Conservation (phyloP, 2,888 invertebrate genomes). For the Pelosia muscerda region DNA sequence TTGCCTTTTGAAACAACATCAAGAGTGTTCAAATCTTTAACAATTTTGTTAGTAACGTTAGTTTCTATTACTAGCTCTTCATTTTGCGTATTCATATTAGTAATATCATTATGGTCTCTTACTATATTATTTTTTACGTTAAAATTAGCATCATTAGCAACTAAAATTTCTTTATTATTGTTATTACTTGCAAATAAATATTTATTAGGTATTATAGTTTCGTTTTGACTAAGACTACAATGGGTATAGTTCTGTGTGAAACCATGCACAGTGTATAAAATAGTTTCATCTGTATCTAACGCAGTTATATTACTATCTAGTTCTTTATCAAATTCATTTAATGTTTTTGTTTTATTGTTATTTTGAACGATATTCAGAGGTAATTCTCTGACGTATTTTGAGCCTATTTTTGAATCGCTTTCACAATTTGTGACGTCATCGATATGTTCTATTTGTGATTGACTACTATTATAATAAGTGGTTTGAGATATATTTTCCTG, state of each 20-base stretch:
- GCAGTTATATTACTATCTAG: background rate
- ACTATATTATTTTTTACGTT: background rate
- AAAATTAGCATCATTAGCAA: background rate
- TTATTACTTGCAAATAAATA: constrained; percentile 43
- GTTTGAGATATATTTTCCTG: constrained; percentile 29
- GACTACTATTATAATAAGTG: constrained; percentile 24
- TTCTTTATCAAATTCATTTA: background rate
- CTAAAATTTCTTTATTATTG: constrained; percentile 10
- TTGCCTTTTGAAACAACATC: background rate
- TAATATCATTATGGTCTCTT: background rate
- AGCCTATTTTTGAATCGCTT: background rate
- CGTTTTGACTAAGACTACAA: constrained; percentile 63
- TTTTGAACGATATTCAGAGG: background rate
- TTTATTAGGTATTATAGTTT: constrained; percentile 51
- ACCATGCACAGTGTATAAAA: constrained; percentile 49
- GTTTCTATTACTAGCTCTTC: background rate
- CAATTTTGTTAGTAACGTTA: background rate
- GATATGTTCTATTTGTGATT: background rate
- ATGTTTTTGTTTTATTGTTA: background rate
- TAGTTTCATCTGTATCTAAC: constrained; percentile 49
- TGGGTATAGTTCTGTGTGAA: constrained; percentile 57
- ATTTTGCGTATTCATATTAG: background rate
- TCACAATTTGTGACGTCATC: constrained; percentile 10
- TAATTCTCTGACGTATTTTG: background rate
- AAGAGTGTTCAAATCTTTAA: background rate